phyloP scores from a whole-genome alignment of 2,888 invertebrate genomes.

The Onthophagus sagittarius region DNA sequence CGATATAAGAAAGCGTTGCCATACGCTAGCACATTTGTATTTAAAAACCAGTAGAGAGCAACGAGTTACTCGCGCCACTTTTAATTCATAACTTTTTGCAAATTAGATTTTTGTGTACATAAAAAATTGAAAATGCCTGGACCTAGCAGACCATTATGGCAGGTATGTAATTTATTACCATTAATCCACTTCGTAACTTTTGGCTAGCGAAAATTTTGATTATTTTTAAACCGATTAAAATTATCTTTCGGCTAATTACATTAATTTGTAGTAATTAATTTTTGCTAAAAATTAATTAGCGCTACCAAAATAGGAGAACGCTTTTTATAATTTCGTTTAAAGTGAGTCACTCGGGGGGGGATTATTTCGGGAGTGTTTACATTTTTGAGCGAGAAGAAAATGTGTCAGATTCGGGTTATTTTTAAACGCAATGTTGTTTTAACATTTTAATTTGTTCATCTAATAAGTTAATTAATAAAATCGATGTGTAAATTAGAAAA shows the following conservation, averaged over 20 bases:
- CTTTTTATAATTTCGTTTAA: not conserved
- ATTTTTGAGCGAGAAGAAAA: not conserved
- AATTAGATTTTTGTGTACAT: not conserved
- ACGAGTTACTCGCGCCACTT: not conserved
- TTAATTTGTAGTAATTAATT: not conserved
- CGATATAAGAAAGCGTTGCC: slow-evolving; percentile 23
- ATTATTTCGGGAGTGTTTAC: not conserved
- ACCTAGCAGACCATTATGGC: slow-evolving; percentile 67
- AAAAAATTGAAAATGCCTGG: slow-evolving; percentile 60
- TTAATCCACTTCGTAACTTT: not conserved
- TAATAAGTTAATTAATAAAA: not conserved
- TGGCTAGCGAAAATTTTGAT: not conserved
- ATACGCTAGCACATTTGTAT: slow-evolving; percentile 7
- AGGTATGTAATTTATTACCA: slow-evolving; percentile 51
- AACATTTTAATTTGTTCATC: not conserved
- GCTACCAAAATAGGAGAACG: not conserved
- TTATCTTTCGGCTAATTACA: not conserved
- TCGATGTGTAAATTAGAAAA: not conserved
- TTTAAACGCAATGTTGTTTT: not conserved
- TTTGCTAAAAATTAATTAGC: not conserved
- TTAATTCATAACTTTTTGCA: not conserved
- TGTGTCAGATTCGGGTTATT: not conserved
- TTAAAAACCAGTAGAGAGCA: not conserved
- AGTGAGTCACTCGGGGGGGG: not conserved
- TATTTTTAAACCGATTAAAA: not conserved